Conservation (phyloP, 2,113 vertebrate species). For the Gobiocypris rarus region DNA sequence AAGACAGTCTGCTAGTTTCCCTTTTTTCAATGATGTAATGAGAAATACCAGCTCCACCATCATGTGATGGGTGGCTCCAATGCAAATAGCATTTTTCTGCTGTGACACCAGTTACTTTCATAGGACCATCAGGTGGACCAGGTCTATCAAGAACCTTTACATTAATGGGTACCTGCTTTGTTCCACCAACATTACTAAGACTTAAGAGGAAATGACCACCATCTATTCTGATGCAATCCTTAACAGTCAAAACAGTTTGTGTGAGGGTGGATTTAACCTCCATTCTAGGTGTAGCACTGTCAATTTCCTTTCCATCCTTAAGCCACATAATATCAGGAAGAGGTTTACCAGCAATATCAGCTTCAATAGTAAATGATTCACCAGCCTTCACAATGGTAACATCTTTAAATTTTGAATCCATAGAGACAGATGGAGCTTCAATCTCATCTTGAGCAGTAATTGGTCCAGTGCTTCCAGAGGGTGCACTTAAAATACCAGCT, state of each 20-base stretch:
- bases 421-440: conserved; percentile 87
- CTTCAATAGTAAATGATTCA: conserved; percentile 92
- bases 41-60: conserved; percentile 91
- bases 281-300: conserved; percentile 88
- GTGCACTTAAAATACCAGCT: conserved; percentile 87
- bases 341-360: conserved; percentile 94
- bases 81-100: conserved; percentile 96
- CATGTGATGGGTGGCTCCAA: conserved; percentile 92
- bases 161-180: conserved; percentile 90
- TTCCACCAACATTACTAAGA: conserved; percentile 93
- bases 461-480: conserved; percentile 91
- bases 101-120: conserved; percentile 91
- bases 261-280: conserved; percentile 93
- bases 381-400: conserved; percentile 87
- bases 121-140: conserved; percentile 92
- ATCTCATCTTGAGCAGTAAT: conserved; percentile 98
- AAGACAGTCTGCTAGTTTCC: conserved; percentile 96
- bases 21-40: conserved; percentile 97
- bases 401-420: conserved; percentile 96
- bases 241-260: conserved; percentile 86
- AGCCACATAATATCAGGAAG: conserved; percentile 90
- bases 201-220: conserved; percentile 92
- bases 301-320: conserved; percentile 95
- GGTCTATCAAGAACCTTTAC: conserved; percentile 96
- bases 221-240: conserved; percentile 93